Percentiles rank a stretch among this genome's conserved stretches.
Evolutionary conservation across 2,113 vertebrate genomes (phyloP).

Genomic region (Odocoileus hemionus): DNA sequence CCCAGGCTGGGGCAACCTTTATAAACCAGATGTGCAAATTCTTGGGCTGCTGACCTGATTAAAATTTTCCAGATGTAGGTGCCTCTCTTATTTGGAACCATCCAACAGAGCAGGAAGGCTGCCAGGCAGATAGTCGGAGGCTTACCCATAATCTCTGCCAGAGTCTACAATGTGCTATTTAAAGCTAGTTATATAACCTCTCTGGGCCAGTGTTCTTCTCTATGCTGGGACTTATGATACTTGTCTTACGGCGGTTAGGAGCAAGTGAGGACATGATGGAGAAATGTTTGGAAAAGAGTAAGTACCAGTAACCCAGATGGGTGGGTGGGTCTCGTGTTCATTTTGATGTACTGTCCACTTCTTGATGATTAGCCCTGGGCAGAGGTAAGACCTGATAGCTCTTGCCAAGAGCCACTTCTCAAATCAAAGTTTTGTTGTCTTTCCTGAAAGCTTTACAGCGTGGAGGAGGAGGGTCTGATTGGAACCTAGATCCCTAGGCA

Average conservation of each 20-base stretch:
- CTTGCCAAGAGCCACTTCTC: not conserved
- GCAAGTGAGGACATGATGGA: not conserved
- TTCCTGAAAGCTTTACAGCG: not conserved
- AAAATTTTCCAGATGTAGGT: not conserved
- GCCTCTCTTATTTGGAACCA: not conserved
- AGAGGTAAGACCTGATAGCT: not conserved
- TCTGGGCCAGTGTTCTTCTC: not conserved
- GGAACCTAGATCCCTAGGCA: not conserved
- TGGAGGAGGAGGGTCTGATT: not conserved
- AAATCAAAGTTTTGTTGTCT: constrained; percentile 50
- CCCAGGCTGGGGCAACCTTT: not conserved
- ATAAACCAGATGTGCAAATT: not conserved
- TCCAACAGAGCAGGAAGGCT: not conserved
- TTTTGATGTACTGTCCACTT: not conserved
- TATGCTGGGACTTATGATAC: not conserved
- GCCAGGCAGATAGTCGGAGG: not conserved
- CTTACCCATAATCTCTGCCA: not conserved
- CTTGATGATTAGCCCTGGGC: not conserved
- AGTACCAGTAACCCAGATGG: not conserved
- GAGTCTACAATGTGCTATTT: not conserved
- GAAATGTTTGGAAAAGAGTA: not conserved
- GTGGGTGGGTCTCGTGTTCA: not conserved
- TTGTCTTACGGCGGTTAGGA: not conserved
- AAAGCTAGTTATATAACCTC: not conserved
- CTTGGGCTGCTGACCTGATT: not conserved